phyloP scores from a whole-genome alignment of 2,797 vertebrate genomes.

The Xiphorhynchus erythropygius region DNA sequence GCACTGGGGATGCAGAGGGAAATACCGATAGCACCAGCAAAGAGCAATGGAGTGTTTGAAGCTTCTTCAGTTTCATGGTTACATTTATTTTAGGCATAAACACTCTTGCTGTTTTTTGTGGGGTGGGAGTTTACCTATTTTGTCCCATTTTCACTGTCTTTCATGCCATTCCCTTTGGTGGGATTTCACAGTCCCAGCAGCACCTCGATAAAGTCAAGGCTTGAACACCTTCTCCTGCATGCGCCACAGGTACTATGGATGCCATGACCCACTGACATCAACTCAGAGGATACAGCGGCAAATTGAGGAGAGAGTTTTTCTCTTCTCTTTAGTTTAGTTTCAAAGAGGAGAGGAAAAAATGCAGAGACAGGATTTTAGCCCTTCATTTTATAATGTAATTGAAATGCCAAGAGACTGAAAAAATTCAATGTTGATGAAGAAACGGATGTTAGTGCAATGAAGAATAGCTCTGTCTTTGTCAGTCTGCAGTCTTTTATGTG shows the following conservation, averaged over 20 bases:
- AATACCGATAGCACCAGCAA: not conserved
- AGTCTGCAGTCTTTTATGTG: conserved; percentile 68
- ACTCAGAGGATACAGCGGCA: not conserved
- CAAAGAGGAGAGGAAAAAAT: conserved; percentile 47
- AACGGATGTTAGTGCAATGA: conserved; percentile 67
- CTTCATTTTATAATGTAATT: conserved; percentile 73
- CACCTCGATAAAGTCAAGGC: not conserved
- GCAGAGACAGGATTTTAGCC: conserved; percentile 69
- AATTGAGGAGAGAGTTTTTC: not conserved
- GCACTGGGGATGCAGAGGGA: not conserved
- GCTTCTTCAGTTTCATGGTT: not conserved
- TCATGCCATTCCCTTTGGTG: not conserved
- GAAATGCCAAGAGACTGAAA: conserved; percentile 74
- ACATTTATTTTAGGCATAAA: not conserved
- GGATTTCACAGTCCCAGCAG: not conserved
- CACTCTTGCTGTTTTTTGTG: not conserved
- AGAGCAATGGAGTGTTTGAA: not conserved
- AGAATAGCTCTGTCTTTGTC: conserved; percentile 73
- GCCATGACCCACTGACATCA: not conserved
- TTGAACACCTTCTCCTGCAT: not conserved
- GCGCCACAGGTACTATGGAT: not conserved
- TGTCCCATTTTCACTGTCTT: not conserved
- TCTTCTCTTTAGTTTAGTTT: not conserved
- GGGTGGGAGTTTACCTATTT: not conserved
- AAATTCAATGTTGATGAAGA: conserved; percentile 75